Evolutionary conservation across 2,113 vertebrate species (phyloP).

Genomic region (Oenanthe melanoleuca): DNA sequence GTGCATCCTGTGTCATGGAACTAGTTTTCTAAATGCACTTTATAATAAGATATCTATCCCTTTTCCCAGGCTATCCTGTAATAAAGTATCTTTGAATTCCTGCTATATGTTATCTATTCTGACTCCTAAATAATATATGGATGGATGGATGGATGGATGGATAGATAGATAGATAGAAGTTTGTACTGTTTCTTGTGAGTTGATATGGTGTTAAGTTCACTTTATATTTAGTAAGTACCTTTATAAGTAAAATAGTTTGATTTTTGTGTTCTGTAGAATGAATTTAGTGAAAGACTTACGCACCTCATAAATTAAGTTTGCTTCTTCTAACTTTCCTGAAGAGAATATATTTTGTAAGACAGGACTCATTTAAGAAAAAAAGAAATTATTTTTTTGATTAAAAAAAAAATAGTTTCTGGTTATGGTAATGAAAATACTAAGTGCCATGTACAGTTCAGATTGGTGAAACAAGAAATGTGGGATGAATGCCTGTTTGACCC

Average conservation of each 20-base stretch:
- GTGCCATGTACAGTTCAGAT: background rate
- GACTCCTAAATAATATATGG: background rate
- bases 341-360: background rate
- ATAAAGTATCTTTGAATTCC: background rate
- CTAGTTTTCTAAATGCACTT: background rate
- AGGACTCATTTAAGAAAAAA: no score
- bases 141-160: no score
- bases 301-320: background rate
- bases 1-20: background rate
- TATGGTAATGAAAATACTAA: background rate
- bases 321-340: background rate
- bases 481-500: background rate
- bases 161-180: background rate
- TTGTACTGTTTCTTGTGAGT: background rate
- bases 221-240: background rate
- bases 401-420: background rate
- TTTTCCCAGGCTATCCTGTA: background rate
- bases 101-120: background rate
- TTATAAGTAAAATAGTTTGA: background rate
- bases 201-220: background rate
- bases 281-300: background rate
- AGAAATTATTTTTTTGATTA: background rate
- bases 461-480: background rate
- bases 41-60: background rate
- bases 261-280: background rate